These are phyloP conservation scores for Villa cingulata DNA, from an alignment of 2,888 invertebrate species.

Conservation along the genomic window DNA sequence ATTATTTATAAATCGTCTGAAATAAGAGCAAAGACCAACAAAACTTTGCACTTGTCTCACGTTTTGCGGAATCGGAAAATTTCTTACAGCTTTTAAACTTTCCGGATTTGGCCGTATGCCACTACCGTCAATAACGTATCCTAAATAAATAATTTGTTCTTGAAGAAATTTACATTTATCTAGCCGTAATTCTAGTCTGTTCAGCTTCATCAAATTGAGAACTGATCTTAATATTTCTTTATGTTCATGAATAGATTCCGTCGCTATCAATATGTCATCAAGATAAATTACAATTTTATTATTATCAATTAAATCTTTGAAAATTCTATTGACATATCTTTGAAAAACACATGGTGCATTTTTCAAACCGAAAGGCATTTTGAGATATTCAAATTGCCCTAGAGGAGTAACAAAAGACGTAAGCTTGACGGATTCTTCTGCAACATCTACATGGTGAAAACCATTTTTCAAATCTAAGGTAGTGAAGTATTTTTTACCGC, in stretches of 20 bases:
- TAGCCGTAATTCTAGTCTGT: no score
- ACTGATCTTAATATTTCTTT: slow-evolving; percentile 7
- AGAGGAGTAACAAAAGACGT: slow-evolving; percentile 7
- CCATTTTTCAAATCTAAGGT: slow-evolving; percentile 15
- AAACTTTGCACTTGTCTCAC: slow-evolving; percentile 15
- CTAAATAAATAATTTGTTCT: no score
- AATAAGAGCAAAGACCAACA: slow-evolving; percentile 10
- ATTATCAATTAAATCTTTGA: slow-evolving; percentile 10
- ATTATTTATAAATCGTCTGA: slow-evolving; percentile 20
- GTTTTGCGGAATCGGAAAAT: slow-evolving; percentile 13
- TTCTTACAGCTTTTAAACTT: slow-evolving; percentile 5
- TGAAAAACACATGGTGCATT: slow-evolving; percentile 13
- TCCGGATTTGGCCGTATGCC: slow-evolving; percentile 6
- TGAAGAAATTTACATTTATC: no score
- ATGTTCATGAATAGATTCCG: slow-evolving; percentile 7
- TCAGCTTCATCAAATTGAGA: no score
- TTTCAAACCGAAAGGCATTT: slow-evolving; percentile 15
- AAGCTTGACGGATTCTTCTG: slow-evolving; percentile 12
- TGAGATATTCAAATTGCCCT: slow-evolving; percentile 2
- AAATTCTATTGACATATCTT: slow-evolving; percentile 14
- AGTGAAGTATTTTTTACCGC: slow-evolving; percentile 13
- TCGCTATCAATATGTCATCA: slow-evolving; percentile 14
- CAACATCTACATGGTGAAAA: slow-evolving; percentile 14
- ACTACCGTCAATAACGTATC: slow-evolving; percentile 2
- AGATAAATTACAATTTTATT: slow-evolving; percentile 15